Percentiles rank a stretch among this genome's conserved stretches.
Conservation (phyloP, 53 echinoderm and acorn worm species). For the Arbacia lixula region DNA sequence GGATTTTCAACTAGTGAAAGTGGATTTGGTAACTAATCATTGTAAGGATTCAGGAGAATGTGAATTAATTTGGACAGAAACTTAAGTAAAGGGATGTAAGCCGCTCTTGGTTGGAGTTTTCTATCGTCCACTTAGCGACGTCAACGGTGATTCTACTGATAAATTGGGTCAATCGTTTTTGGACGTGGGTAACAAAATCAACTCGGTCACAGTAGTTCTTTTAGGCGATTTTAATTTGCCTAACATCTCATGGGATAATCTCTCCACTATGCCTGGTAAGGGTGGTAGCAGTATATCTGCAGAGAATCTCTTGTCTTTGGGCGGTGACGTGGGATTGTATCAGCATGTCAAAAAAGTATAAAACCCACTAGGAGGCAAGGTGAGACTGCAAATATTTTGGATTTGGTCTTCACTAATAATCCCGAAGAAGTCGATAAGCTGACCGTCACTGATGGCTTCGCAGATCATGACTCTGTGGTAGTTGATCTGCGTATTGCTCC, state of each 20-base stretch:
- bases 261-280: not conserved
- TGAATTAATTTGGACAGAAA: constrained; percentile 47
- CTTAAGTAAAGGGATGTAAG: constrained; percentile 27
- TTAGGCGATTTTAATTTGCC: constrained; percentile 52
- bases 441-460: constrained; percentile 18
- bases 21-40: not conserved
- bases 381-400: constrained; percentile 30
- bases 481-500: constrained; percentile 36
- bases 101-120: constrained; percentile 34
- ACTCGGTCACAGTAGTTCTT: constrained; percentile 15
- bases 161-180: constrained; percentile 1
- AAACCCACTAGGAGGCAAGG: constrained; percentile 45
- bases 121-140: constrained; percentile 38
- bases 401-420: constrained; percentile 56
- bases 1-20: not conserved
- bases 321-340: not conserved
- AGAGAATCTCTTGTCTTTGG: constrained; percentile 22
- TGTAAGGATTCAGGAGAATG: constrained; percentile 8
- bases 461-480: constrained; percentile 47
- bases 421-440: constrained; percentile 39
- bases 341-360: not conserved
- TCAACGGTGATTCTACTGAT: not conserved
- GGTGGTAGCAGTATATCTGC: constrained; percentile 22
- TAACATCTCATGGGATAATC: constrained; percentile 30
- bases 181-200: constrained; percentile 1